phyloP scores from a whole-genome alignment of 2,113 vertebrate genomes.

The Chloropsis hardwickii region DNA sequence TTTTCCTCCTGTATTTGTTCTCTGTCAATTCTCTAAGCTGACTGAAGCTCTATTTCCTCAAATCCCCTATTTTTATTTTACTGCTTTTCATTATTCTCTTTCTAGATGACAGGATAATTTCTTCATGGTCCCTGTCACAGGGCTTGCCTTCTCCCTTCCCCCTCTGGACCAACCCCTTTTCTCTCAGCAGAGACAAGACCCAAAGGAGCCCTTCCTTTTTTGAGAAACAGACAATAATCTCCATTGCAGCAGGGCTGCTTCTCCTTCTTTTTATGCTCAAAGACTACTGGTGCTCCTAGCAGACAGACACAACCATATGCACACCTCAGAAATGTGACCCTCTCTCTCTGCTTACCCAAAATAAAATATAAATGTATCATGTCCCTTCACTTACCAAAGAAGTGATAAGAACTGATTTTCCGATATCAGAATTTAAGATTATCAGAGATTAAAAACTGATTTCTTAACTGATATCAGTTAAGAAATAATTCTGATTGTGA shows the following conservation, averaged over 20 bases:
- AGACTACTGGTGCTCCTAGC: neutral
- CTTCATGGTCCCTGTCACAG: neutral
- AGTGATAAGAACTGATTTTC: neutral
- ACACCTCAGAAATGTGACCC: neutral
- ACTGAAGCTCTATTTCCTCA: neutral
- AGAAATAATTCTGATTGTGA: neutral
- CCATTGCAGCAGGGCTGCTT: neutral
- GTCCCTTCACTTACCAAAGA: neutral
- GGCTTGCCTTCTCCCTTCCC: neutral
- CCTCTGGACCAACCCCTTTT: neutral
- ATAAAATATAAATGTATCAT: neutral
- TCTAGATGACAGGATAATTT: neutral
- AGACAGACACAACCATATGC: neutral
- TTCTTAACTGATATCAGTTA: neutral
- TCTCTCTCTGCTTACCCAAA: neutral
- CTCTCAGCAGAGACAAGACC: neutral
- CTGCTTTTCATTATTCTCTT: neutral
- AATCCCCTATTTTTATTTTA: neutral
- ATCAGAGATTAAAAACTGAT: too few relatives aligned
- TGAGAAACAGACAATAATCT: neutral
- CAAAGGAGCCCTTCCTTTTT: neutral
- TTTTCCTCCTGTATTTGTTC: neutral
- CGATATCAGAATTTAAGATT: too few relatives aligned
- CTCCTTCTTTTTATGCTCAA: neutral
- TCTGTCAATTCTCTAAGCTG: neutral